These are phyloP conservation scores for Spongia lamella DNA, from an alignment of 37 sponge, comb jelly and placozoan genomes.

Conservation along the genomic window DNA sequence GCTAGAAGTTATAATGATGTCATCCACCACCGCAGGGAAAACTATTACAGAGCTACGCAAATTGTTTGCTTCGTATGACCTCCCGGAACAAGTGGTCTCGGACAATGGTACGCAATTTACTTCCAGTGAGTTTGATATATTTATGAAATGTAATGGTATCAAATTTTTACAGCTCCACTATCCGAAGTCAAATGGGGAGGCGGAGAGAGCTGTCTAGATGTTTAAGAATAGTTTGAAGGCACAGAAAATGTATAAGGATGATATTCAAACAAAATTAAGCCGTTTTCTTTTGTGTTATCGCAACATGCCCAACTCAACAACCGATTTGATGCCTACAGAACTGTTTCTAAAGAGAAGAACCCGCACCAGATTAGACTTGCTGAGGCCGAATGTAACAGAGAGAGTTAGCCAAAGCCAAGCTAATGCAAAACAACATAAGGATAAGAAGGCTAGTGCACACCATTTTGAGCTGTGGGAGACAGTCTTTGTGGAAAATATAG, in stretches of 20 bases:
- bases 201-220: not conserved
- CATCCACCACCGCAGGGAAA: not conserved
- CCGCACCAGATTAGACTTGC: not conserved
- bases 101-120: slow-evolving; percentile 47
- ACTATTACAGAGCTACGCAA: not conserved
- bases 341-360: not conserved
- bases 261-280: not conserved
- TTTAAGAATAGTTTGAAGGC: not conserved
- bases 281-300: slow-evolving; percentile 2
- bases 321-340: not conserved
- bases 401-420: not conserved
- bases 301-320: not conserved
- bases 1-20: slow-evolving; percentile 10
- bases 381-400: not conserved
- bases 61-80: not conserved
- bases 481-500: slow-evolving; percentile 7
- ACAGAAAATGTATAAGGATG: not conserved
- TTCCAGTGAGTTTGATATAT: slow-evolving; percentile 7
- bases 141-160: slow-evolving; percentile 20
- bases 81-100: slow-evolving; percentile 11
- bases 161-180: slow-evolving; percentile 22
- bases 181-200: slow-evolving; percentile 19
- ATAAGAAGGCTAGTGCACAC: not conserved
- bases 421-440: no score
- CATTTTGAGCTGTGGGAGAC: not conserved